Evolutionary conservation across 2,888 invertebrate species (phyloP).

Genomic region (Orthonevra nobilis): DNA sequence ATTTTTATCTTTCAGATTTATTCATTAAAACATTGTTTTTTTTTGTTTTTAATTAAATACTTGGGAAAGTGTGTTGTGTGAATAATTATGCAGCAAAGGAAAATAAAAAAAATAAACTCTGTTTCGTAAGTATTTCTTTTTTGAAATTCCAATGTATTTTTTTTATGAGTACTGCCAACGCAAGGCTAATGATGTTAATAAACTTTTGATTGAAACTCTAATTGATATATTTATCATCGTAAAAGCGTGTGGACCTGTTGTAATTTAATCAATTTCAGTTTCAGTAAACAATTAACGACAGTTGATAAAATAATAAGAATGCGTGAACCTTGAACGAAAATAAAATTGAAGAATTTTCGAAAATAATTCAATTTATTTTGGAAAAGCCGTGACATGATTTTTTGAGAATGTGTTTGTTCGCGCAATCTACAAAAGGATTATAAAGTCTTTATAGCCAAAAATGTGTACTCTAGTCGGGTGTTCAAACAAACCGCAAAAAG

Average conservation of each 20-base stretch:
- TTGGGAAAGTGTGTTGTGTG: slow-evolving; percentile 4
- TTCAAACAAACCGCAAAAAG: neutral
- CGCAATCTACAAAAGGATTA: neutral
- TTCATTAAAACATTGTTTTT: slow-evolving; percentile 15
- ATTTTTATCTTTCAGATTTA: slow-evolving; percentile 14
- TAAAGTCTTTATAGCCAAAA: neutral
- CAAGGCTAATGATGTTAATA: slow-evolving; percentile 26
- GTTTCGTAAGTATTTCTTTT: no score
- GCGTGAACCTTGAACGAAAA: neutral
- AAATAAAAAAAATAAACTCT: no score
- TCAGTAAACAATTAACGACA: neutral
- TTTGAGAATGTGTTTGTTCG: no score
- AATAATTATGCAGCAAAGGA: no score
- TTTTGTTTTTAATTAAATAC: slow-evolving; percentile 35
- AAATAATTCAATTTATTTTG: neutral
- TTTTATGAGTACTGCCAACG: no score
- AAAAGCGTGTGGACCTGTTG: no score
- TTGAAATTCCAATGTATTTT: no score
- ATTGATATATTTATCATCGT: slow-evolving; percentile 15
- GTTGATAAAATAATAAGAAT: neutral
- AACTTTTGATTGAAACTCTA: slow-evolving; percentile 28
- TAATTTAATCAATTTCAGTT: no score
- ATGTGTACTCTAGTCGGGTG: neutral
- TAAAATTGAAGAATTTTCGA: neutral
- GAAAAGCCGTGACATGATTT: neutral